Evolutionary conservation across 1,140 invertebrate species (phyloP).

Genomic region (Lordiphosa mommai): DNA sequence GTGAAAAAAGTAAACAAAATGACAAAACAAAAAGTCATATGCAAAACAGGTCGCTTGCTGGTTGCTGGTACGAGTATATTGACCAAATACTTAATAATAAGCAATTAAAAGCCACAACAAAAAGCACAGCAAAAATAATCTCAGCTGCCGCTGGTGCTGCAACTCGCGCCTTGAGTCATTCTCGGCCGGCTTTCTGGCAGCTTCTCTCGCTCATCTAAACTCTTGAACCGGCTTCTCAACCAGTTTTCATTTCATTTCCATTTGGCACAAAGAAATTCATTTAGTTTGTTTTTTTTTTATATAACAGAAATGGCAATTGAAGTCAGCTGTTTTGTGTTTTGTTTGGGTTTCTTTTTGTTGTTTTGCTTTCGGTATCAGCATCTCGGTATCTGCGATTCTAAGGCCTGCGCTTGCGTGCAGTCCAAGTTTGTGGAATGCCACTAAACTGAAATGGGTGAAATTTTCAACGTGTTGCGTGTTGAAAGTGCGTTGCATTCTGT

Average conservation of each 20-base stretch:
- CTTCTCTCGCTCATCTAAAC: constrained; percentile 13
- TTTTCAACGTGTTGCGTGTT: constrained; percentile 36
- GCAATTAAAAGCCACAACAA: constrained; percentile 38
- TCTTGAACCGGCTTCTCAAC: constrained; percentile 39
- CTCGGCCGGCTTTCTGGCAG: constrained; percentile 44
- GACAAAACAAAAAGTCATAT: constrained; percentile 42
- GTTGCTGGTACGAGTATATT: constrained; percentile 9
- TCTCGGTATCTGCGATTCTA: constrained; percentile 23
- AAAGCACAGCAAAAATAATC: constrained; percentile 20
- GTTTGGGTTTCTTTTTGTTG: constrained; percentile 18
- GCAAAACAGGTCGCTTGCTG: constrained; percentile 28
- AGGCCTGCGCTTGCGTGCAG: constrained; percentile 38
- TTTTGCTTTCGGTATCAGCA: constrained; percentile 34
- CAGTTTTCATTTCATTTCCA: constrained; percentile 58
- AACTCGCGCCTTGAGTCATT: constrained; percentile 37
- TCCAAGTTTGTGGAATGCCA: constrained; percentile 39
- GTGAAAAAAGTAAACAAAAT: constrained; percentile 55
- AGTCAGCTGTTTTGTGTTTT: constrained; percentile 69
- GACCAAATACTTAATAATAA: constrained; percentile 34
- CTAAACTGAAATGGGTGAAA: constrained; percentile 46
- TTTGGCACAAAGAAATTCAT: constrained; percentile 42
- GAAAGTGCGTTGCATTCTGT: constrained; percentile 50
- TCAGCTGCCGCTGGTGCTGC: constrained; percentile 29
- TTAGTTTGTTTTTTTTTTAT: constrained; percentile 15
- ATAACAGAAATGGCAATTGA: constrained; percentile 23